Evolutionary conservation across 1,140 invertebrate species (phyloP), one percentile per base, ranked within the genome.

Genomic region (Euschistus heros): DNA sequence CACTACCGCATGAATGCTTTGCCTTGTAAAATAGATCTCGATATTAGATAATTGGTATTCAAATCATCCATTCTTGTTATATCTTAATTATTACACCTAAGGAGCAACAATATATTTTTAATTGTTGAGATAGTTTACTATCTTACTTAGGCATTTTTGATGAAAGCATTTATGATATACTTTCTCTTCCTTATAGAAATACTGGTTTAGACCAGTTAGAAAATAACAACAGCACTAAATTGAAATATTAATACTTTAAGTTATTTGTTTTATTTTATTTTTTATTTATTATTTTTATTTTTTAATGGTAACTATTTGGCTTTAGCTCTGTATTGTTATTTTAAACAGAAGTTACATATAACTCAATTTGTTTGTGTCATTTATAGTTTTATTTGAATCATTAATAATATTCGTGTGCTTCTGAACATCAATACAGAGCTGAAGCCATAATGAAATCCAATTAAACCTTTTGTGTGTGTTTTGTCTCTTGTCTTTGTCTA

Each of bases 401-500:
- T 37, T 37, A 4, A 30, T 30, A 37, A 37, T 37, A 37, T 37
- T 37, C 1, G 33, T 37, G 33, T 37, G 33, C 33, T 37, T 37
- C 33, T 37, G 33, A 50, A 50, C 3, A 50, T 27, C 54, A 57
- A 24, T 57, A 61, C 59, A 61, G 59, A 61, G 59, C 59, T 17
- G 33, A 18, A 61, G 18, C n/a, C 59, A 61, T 33, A 59, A 46
- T 65, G 57, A 24, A 37, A 26, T 33, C 22, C 33, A 18, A 65
- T 60, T 63, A 66, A 60, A 37, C 33, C 65, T 52, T 62, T 62
- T 66, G 65, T 66, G 65, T 66, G 65, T 66, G 65, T 66, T 66
- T 66, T 66, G 65, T 66, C 65, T 66, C 24, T 66, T 66, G 65
- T 66, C 60, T 66, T 66, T 63, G 65, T 66, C 65, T 66, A 66